These are phyloP conservation scores for Sinocyclocheilus rhinocerous DNA, from an alignment of 2,113 vertebrate species.

Conservation along the genomic window DNA sequence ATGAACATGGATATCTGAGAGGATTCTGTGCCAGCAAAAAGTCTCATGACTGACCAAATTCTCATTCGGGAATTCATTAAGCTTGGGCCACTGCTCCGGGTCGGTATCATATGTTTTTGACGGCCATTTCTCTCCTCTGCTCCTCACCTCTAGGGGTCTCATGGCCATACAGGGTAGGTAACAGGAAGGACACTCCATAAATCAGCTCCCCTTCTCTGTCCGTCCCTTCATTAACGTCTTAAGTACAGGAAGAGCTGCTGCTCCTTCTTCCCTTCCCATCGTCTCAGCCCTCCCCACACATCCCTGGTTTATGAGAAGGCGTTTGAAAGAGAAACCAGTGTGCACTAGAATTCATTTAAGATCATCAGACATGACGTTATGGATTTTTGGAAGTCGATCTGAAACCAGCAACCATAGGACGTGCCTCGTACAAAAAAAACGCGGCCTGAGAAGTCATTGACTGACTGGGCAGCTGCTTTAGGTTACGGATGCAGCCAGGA, in stretches of 20 bases:
- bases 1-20: slow-evolving; percentile 34
- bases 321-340: slow-evolving; percentile 32
- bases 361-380: slow-evolving; percentile 1
- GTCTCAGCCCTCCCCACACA: slow-evolving; percentile 33
- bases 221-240: not conserved
- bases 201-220: slow-evolving; percentile 10
- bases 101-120: not conserved
- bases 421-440: not conserved
- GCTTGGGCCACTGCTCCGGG: not conserved
- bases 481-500: not conserved
- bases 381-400: not conserved
- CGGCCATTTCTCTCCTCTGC: not conserved
- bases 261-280: not conserved
- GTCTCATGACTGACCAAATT: slow-evolving; percentile 19
- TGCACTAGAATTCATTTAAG: not conserved
- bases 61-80: slow-evolving; percentile 31
- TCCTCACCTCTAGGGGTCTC: slow-evolving; percentile 6
- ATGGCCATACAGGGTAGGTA: not conserved
- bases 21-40: slow-evolving; percentile 22
- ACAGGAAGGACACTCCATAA: slow-evolving; percentile 34
- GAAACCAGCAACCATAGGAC: not conserved
- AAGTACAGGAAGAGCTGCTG: not conserved
- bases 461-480: slow-evolving; percentile 9
- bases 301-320: slow-evolving; percentile 27
- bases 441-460: slow-evolving; percentile 32